phyloP scores from a whole-genome alignment of 2,797 vertebrate species.

The Heteromormyrus szaboi region DNA sequence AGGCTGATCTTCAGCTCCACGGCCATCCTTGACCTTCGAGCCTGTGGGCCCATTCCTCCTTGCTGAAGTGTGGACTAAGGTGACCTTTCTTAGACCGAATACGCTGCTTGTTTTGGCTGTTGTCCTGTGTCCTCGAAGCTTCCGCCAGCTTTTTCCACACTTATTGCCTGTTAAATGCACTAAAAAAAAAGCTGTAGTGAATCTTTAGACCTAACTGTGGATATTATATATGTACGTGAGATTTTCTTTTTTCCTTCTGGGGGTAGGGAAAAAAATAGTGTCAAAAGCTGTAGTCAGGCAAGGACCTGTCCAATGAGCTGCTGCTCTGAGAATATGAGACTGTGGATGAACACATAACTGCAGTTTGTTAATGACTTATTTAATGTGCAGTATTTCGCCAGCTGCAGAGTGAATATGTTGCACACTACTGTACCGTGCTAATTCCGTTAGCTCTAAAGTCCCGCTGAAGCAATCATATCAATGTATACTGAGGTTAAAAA shows the following conservation, averaged over 20 bases:
- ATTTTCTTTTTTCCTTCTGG: background rate
- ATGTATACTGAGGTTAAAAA: slow-evolving; percentile 56
- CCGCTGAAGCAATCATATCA: slow-evolving; percentile 36
- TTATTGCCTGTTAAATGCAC: slow-evolving; percentile 1
- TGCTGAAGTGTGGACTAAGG: background rate
- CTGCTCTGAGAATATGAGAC: background rate
- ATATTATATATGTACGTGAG: background rate
- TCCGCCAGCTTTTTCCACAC: background rate
- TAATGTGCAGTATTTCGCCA: slow-evolving; percentile 27
- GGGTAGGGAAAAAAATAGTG: background rate
- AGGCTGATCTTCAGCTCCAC: background rate
- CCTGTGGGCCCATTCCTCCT: background rate
- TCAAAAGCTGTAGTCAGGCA: background rate
- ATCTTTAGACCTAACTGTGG: slow-evolving; percentile 1
- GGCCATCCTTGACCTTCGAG: background rate
- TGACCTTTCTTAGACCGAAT: background rate
- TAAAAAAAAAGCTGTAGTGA: background rate
- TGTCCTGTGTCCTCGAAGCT: background rate
- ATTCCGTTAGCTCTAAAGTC: slow-evolving; percentile 38
- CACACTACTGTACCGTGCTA: slow-evolving; percentile 28
- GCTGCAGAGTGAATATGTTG: slow-evolving; percentile 21
- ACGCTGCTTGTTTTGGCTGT: background rate
- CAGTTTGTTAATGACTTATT: slow-evolving; percentile 33
- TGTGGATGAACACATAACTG: slow-evolving; percentile 33
- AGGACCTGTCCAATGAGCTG: background rate